These are phyloP conservation scores for Tyto alba DNA, from an alignment of 2,113 vertebrate genomes.

Conservation along the genomic window DNA sequence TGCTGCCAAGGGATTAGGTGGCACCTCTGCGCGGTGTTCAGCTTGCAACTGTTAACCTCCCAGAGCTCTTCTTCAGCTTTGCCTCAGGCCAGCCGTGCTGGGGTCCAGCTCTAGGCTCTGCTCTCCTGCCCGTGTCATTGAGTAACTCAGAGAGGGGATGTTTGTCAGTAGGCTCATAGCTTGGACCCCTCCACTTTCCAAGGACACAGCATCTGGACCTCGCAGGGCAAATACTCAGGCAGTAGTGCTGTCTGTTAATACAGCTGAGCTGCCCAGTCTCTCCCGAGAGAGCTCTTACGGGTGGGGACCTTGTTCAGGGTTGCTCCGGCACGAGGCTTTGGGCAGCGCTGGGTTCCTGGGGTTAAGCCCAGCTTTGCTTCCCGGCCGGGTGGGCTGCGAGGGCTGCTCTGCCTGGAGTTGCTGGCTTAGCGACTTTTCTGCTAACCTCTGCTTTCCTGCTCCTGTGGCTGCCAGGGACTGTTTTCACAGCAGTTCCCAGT, in stretches of 20 bases:
- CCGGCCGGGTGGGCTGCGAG: background rate
- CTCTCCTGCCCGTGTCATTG: background rate
- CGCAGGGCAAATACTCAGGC: rapidly evolving
- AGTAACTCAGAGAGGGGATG: background rate
- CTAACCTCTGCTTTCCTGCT: constrained; percentile 53
- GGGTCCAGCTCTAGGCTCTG: background rate
- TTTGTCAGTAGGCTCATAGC: background rate
- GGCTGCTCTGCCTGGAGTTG: background rate
- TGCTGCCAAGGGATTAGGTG: background rate
- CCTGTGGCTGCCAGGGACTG: background rate
- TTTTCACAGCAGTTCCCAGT: background rate
- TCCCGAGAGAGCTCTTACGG: background rate
- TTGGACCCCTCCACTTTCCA: background rate
- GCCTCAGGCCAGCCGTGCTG: rapidly evolving
- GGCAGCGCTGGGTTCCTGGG: rapidly evolving
- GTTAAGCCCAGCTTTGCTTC: background rate
- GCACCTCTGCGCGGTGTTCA: rapidly evolving
- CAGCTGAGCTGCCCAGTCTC: background rate
- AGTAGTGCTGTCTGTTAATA: background rate
- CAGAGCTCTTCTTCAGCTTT: background rate
- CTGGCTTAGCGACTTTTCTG: constrained; percentile 50
- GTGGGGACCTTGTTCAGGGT: background rate
- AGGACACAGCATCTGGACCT: background rate
- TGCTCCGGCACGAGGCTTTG: rapidly evolving
- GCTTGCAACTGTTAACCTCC: background rate